phyloP scores from a whole-genome alignment of 2,888 invertebrate species.

The Lithosia quadra region DNA sequence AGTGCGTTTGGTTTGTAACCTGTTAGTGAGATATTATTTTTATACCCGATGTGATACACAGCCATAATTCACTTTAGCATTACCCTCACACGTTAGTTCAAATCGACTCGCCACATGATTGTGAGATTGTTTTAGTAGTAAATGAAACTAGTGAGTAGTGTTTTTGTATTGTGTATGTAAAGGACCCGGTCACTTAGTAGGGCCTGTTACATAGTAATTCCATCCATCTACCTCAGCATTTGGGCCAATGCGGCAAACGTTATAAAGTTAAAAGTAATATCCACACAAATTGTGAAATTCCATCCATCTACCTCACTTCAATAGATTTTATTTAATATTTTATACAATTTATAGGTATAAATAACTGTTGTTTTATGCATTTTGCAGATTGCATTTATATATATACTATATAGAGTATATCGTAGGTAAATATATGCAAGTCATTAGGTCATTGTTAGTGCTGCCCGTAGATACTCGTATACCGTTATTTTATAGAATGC shows the following conservation, averaged over 20 bases:
- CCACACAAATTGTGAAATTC: conserved; percentile 89
- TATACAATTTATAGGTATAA: conserved; percentile 87
- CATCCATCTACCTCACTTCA: conserved; percentile 92
- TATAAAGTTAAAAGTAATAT: conserved; percentile 75
- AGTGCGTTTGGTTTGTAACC: conserved; percentile 40
- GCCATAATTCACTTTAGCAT: conserved; percentile 56
- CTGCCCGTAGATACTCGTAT: conserved; percentile 76
- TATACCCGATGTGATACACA: conserved; percentile 63
- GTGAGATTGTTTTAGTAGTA: conserved; percentile 75
- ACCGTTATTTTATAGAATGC: conserved; percentile 66
- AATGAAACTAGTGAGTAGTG: conserved; percentile 78
- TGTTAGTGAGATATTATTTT: conserved; percentile 64
- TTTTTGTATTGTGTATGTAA: conserved; percentile 78
- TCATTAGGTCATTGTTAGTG: conserved; percentile 81
- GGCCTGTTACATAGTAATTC: conserved; percentile 85
- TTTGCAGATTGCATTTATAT: conserved; percentile 87
- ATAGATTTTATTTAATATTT: conserved; percentile 88
- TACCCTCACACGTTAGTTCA: conserved; percentile 65
- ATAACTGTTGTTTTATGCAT: conserved; percentile 87
- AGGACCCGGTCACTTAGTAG: conserved; percentile 79
- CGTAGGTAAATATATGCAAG: conserved; percentile 84
- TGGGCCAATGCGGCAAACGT: conserved; percentile 84
- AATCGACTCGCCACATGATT: conserved; percentile 65
- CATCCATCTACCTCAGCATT: conserved; percentile 88
- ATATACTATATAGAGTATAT: conserved; percentile 86